phyloP scores from a whole-genome alignment of 2,797 vertebrate species.

The Acanthurus tractus region DNA sequence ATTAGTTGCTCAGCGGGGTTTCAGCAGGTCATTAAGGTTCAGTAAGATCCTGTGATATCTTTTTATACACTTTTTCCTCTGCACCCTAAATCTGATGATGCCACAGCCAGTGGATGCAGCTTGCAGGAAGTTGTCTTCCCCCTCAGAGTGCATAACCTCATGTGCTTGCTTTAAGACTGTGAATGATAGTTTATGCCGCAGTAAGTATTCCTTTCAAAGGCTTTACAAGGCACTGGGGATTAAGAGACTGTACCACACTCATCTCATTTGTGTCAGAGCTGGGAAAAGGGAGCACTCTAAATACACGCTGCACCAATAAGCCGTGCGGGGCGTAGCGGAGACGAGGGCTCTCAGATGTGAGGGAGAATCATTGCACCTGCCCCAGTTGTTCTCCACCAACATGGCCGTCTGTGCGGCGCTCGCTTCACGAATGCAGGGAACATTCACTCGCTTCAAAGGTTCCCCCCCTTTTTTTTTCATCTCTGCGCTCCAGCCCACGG shows the following conservation, averaged over 20 bases:
- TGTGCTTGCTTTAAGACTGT: slow-evolving; percentile 68
- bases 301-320: slow-evolving; percentile 70
- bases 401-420: slow-evolving; percentile 76
- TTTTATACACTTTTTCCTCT: slow-evolving; percentile 59
- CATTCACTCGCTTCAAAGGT: slow-evolving; percentile 85
- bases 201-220: slow-evolving; percentile 82
- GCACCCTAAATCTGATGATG: slow-evolving; percentile 55
- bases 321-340: slow-evolving; percentile 48
- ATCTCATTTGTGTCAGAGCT: slow-evolving; percentile 78
- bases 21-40: slow-evolving; percentile 65
- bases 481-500: slow-evolving; percentile 84
- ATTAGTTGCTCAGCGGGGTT: slow-evolving; percentile 59
- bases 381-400: slow-evolving; percentile 77
- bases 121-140: slow-evolving; percentile 52
- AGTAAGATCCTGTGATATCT: slow-evolving; percentile 55
- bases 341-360: slow-evolving; percentile 64
- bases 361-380: slow-evolving; percentile 66
- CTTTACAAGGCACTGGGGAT: slow-evolving; percentile 82
- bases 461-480: slow-evolving; percentile 78
- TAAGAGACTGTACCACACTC: slow-evolving; percentile 75
- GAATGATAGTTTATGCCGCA: slow-evolving; percentile 77
- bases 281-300: slow-evolving; percentile 75
- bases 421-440: slow-evolving; percentile 73
- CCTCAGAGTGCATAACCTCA: slow-evolving; percentile 46
- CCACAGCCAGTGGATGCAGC: slow-evolving; percentile 26